phyloP scores from a whole-genome alignment of 2,888 invertebrate species.

The Sphaeridia pumilis region DNA sequence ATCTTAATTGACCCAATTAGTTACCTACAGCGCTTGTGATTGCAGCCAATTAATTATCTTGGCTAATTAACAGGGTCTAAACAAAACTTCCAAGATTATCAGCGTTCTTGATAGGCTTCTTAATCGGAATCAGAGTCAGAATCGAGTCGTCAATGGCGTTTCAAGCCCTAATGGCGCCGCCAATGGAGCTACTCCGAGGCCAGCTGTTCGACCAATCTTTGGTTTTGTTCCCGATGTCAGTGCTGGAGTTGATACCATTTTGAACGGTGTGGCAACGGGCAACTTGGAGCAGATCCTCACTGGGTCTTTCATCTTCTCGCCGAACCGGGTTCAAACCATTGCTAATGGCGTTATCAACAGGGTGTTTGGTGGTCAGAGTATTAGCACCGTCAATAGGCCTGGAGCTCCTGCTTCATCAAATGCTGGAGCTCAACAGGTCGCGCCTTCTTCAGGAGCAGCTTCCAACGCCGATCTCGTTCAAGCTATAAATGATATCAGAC shows the following conservation, averaged over 20 bases:
- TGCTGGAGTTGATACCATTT: slow-evolving; percentile 17
- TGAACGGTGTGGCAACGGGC: slow-evolving; percentile 13
- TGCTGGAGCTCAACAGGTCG: neutral
- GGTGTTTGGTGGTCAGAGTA: slow-evolving; percentile 15
- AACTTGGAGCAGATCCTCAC: slow-evolving; percentile 17
- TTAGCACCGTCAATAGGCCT: slow-evolving; percentile 1
- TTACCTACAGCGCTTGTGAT: too few species aligned
- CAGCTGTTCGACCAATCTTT: slow-evolving; percentile 4
- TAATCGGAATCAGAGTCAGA: slow-evolving; percentile 7
- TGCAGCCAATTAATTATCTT: too few species aligned
- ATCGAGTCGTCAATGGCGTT: neutral
- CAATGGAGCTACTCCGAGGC: neutral
- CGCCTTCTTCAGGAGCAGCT: too few species aligned
- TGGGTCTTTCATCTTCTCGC: slow-evolving; percentile 19
- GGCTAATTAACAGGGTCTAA: too few species aligned
- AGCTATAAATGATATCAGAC: neutral
- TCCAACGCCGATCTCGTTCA: neutral
- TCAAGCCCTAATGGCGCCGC: neutral
- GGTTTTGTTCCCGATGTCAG: slow-evolving; percentile 15
- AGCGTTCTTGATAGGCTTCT: slow-evolving; percentile 10
- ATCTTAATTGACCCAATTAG: too few species aligned
- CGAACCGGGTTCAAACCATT: slow-evolving; percentile 15
- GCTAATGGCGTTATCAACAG: slow-evolving; percentile 17
- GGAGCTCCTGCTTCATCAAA: neutral
- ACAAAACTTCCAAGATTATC: neutral